phyloP scores from a whole-genome alignment of 1,140 invertebrate genomes.

The Drosophila persimilis region DNA sequence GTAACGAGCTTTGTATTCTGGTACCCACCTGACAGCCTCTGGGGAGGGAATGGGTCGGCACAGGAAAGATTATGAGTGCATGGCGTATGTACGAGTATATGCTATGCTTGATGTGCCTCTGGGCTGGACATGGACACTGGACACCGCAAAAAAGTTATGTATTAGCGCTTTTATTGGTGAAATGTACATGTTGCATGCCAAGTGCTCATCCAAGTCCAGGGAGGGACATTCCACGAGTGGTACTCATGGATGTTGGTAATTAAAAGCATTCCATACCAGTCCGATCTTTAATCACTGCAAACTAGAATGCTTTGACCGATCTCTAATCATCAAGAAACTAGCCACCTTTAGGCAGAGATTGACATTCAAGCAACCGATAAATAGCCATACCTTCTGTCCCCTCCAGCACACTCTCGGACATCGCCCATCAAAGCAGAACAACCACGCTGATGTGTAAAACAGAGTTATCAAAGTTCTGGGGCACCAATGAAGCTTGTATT shows the following conservation, averaged over 20 bases:
- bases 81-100: not conserved
- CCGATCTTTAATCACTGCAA: conserved; percentile 5
- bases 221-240: no score
- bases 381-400: conserved; percentile 11
- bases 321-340: not conserved
- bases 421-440: not conserved
- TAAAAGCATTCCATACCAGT: conserved; percentile 39
- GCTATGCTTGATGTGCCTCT: conserved; percentile 20
- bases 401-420: not conserved
- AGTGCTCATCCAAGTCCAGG: conserved; percentile 43
- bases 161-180: conserved; percentile 75
- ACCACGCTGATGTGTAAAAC: conserved; percentile 42
- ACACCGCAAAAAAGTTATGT: conserved; percentile 49
- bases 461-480: conserved; percentile 62
- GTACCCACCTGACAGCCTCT: conserved; percentile 36
- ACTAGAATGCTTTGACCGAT: not conserved
- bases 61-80: conserved; percentile 39
- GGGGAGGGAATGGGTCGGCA: conserved; percentile 20
- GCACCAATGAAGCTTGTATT: conserved; percentile 37
- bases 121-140: conserved; percentile 23
- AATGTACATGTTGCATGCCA: conserved; percentile 71
- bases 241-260: conserved; percentile 34
- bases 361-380: conserved; percentile 21
- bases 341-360: not conserved
- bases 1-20: conserved; percentile 22